Conservation (phyloP, 2,888 invertebrate genomes). For the Luperina nickerlii region DNA sequence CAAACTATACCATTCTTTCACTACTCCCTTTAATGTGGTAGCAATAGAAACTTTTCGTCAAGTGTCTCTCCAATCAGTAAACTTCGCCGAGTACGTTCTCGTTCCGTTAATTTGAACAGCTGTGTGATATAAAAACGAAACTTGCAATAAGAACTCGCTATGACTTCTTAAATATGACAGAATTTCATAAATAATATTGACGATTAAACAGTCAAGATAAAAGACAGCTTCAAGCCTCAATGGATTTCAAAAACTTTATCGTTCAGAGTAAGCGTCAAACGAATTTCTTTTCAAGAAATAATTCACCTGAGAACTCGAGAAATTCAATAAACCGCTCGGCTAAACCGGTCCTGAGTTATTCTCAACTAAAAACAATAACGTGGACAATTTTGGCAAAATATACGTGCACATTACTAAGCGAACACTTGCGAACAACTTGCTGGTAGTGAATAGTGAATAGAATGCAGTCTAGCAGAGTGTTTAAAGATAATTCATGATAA, state of each 20-base stretch:
- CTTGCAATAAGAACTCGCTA: slow-evolving; percentile 3
- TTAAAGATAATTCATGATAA: slow-evolving; percentile 62
- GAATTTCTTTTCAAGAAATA: slow-evolving; percentile 40
- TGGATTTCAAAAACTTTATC: slow-evolving; percentile 48
- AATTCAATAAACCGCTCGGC: slow-evolving; percentile 49
- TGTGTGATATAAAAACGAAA: slow-evolving; percentile 32
- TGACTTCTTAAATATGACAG: slow-evolving; percentile 4
- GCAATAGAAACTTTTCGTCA: slow-evolving; percentile 72
- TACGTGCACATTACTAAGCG: slow-evolving; percentile 43
- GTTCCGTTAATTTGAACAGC: slow-evolving; percentile 59
- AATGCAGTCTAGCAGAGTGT: slow-evolving; percentile 51
- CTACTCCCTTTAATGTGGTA: slow-evolving; percentile 68
- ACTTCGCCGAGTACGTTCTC: slow-evolving; percentile 63
- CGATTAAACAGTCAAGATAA: slow-evolving; percentile 14
- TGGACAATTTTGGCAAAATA: slow-evolving; percentile 53
- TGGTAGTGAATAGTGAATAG: slow-evolving; percentile 38
- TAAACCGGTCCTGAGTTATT: slow-evolving; percentile 42
- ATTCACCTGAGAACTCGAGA: slow-evolving; percentile 45
- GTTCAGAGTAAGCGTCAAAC: slow-evolving; percentile 44
- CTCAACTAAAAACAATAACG: slow-evolving; percentile 58
- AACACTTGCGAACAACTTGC: slow-evolving; percentile 25
- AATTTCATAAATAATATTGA: slow-evolving; percentile 13
- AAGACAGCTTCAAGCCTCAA: slow-evolving; percentile 40
- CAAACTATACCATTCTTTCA: slow-evolving; percentile 61
- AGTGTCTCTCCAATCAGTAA: slow-evolving; percentile 72